Evolutionary conservation across 2,797 vertebrate species (phyloP).

Genomic region (Scleropages formosus): DNA sequence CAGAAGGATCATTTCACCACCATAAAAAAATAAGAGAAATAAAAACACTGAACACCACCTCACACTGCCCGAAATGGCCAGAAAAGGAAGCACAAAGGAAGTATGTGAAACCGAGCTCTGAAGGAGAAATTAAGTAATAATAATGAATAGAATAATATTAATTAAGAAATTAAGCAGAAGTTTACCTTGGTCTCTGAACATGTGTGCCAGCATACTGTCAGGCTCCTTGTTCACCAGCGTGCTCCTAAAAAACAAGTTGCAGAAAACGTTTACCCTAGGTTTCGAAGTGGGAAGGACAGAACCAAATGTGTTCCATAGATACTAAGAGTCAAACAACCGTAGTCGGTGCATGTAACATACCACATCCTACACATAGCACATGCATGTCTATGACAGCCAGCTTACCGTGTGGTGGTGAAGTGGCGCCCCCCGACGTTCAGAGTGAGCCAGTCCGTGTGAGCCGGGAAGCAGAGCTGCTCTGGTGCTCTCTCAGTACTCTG

Average conservation of each 20-base stretch:
- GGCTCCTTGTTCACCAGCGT: conserved; percentile 97
- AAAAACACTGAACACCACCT: not conserved
- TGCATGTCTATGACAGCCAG: not conserved
- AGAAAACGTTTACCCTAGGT: not conserved
- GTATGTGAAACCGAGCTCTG: too few species aligned
- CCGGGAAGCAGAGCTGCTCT: conserved; percentile 66
- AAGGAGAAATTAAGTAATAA: too few species aligned
- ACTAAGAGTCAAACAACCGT: too few species aligned
- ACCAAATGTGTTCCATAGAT: not conserved
- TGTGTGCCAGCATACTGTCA: conserved; percentile 95
- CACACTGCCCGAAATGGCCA: not conserved
- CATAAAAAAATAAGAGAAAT: too few species aligned
- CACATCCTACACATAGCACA: too few species aligned
- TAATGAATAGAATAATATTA: too few species aligned
- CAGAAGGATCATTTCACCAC: too few species aligned
- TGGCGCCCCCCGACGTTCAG: conserved; percentile 93
- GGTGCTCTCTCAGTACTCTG: conserved; percentile 70
- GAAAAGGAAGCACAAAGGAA: too few species aligned
- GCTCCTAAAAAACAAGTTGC: conserved; percentile 69
- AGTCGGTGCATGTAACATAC: too few species aligned
- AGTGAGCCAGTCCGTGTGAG: conserved; percentile 92
- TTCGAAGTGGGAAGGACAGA: not conserved
- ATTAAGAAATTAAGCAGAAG: not conserved
- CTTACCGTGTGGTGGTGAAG: conserved; percentile 95
- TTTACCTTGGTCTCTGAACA: conserved; percentile 94